Conservation (phyloP, 2,113 vertebrate genomes). For the chimpanzee (Pan troglodytes) region NHGRI_mPanTro3-v2.1_pri NC_072404.2:24094001-24094500, state of each 20-base stretch:
- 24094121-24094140: background rate
- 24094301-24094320: too few relatives aligned
- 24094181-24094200: background rate
- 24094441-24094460: too few relatives aligned
- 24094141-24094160: background rate
- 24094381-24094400: too few relatives aligned
- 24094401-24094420: too few relatives aligned
- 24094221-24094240: background rate
- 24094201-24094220: background rate
- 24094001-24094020: background rate
- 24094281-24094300: too few relatives aligned
- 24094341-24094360: too few relatives aligned
- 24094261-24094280: too few relatives aligned
- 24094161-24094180: background rate
- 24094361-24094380: too few relatives aligned
- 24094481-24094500: background rate
- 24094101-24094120: background rate
- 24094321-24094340: too few relatives aligned
- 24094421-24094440: too few relatives aligned
- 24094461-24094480: too few relatives aligned
- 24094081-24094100: slow-evolving; percentile 31
- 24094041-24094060: background rate
- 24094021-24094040: background rate
- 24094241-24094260: background rate
- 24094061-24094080: background rate